Evolutionary conservation across 2,888 invertebrate species (phyloP), one percentile per base, ranked within the genome.

Genomic region (Chironomus tentans): DNA sequence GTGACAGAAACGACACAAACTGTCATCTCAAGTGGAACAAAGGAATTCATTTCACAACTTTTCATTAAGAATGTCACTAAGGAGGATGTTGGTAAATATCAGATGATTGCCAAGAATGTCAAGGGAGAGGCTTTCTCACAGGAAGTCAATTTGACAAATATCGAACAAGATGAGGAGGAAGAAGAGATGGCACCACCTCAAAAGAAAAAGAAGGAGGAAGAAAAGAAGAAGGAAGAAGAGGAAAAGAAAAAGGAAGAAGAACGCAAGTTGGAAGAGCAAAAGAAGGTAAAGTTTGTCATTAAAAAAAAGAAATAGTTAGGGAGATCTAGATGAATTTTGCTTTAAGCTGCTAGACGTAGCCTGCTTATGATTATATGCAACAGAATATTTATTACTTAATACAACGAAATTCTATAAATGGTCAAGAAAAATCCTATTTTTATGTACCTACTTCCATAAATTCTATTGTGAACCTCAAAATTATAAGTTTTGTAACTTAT

Each of bases 91-190:
- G 96, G 96, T 79, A 88, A 91, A 77, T 96, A 97, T 84, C 95
- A 95, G 84, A 85, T 96, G 79, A 89, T 95, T 5, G 95, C 95
- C 24, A 94, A 92, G 82, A 96, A 96, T 82, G 95, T 95, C 80
- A 95, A 96, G 83, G 96, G 96, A 78, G 94, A 95, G 84, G 95
- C 94, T 13, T 90, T 91, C 13, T 96, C 96, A 28, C 94, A 95
- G 83, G 87, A 90, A 77, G 95, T 96, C 3, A 92, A 94, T 82
- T 90, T 96, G 73, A 90, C 91, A 70, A 94, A 95, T 78, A 90
- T 95, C 79, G 93, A 93, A 2, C 89, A 89, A 78, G 88, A 88
- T 77, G 90, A 91, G 79, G 89, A 90, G 81, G 90, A 91, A 79
- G 89, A 90, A 78, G 90, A 92, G 83, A 89, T 92, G 68, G 90